phyloP scores from a whole-genome alignment of 2,797 vertebrate genomes.

The Rousettus madagascariensis region DNA sequence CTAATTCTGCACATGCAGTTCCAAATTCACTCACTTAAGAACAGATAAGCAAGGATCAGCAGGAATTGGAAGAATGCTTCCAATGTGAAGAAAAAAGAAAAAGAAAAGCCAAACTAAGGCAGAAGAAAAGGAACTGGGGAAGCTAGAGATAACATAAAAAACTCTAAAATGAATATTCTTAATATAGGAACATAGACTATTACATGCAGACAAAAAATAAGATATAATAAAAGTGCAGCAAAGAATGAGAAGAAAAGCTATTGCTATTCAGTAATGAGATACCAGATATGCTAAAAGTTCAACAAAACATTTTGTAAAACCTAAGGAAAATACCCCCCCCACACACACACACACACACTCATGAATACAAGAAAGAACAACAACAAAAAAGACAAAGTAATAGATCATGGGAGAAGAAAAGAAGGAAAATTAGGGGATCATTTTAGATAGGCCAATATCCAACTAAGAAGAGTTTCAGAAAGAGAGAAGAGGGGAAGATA shows the following conservation, averaged over 20 bases:
- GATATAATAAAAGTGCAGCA: background rate
- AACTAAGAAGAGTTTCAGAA: background rate
- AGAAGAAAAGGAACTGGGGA: background rate
- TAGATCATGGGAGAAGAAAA: background rate
- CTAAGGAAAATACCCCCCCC: background rate
- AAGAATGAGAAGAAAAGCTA: background rate
- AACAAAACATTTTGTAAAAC: background rate
- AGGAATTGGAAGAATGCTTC: background rate
- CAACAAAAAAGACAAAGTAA: background rate
- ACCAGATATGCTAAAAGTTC: background rate
- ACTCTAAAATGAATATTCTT: background rate
- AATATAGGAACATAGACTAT: background rate
- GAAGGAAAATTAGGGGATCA: background rate
- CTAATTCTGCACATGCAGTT: rapidly evolving
- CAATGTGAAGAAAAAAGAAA: background rate
- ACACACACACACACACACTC: background rate
- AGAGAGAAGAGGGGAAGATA: background rate
- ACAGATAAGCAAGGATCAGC: background rate
- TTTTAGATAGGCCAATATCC: background rate
- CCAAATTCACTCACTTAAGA: background rate
- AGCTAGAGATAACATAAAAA: background rate
- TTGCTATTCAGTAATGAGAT: background rate
- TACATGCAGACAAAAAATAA: background rate
- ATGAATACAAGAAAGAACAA: background rate
- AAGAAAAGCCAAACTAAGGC: background rate